phyloP scores from a whole-genome alignment of 2,113 vertebrate species.

The Mixornis gularis region DNA sequence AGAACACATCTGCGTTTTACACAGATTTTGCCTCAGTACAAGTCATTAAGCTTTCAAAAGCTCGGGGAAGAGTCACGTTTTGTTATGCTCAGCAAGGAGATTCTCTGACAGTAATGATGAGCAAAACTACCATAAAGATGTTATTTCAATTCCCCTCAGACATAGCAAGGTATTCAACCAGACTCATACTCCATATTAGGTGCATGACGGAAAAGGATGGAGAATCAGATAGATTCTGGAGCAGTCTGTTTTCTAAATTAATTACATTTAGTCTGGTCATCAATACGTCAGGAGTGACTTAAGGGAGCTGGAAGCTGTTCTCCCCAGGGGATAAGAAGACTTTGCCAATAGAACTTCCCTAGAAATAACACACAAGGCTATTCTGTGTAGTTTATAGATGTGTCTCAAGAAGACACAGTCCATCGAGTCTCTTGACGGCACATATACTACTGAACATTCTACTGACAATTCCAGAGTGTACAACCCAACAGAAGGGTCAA shows the following conservation, averaged over 20 bases:
- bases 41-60: neutral
- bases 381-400: neutral
- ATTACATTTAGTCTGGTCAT: neutral
- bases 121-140: neutral
- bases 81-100: neutral
- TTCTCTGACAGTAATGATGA: neutral
- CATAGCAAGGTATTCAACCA: neutral
- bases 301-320: neutral
- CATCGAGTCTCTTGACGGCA: neutral
- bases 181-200: neutral
- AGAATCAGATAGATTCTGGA: neutral
- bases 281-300: neutral
- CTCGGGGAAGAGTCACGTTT: neutral
- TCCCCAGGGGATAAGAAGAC: neutral
- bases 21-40: neutral
- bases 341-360: neutral
- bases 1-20: neutral
- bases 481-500: neutral
- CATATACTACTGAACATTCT: neutral
- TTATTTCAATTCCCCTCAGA: neutral
- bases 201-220: neutral
- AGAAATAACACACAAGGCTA: neutral
- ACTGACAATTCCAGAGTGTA: neutral
- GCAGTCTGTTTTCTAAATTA: neutral
- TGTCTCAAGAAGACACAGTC: neutral